Base-by-base conservation (phyloP, 2,113 vertebrate species). In the Caloenas nicobarica region DNA sequence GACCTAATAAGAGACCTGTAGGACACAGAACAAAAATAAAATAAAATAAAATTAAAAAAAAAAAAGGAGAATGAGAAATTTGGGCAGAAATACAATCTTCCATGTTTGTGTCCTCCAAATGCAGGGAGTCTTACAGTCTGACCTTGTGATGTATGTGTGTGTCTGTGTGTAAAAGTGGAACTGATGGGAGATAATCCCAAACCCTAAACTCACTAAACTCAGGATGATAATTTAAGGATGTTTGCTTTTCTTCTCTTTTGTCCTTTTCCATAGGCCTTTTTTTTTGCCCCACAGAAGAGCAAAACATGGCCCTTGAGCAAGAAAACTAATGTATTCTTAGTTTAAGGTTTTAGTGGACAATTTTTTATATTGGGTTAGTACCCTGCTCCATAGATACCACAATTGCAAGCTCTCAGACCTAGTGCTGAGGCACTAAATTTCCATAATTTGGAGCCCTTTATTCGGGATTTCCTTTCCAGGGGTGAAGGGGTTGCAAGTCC, bases 401-500 rank as follows among this genome's bases (percentile, higher is more conserved):
- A 58, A 4, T 5, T 77, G 21, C 42, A 83, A 90, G 13, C 2
- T 68, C 9, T 80, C 50, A 51, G 29, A 69, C 7, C 22, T 25
- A 9, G 7, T 61, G 33, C 56, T 73, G 38, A 66, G 71, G 26
- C 50, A 51, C 13, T 71, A 18, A 82, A 91, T 10, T 10, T 81
- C 31, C 16, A 17, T 81, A 61, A 78, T 94, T 77, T 60, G 34
- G 26, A 48, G 22, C 48, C 28, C 48, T 90, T 90, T 81, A 57
- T 64, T 70, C 48, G n/a, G 29, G 42, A 93, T 74, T 90, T 96
- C 34, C 28, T 15, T 70, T 71, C 44, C 13, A 71, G 40, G 19
- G 53, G 9, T 46, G 60, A 93, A 83, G n/a, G 44, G 53, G 62
- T 13, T 88, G 22, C 58, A 95, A 88, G 46, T 88, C 31, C 82